These are phyloP conservation scores for Tiliqua scincoides DNA, from an alignment of 2,113 vertebrate species.

Conservation along the genomic window DNA sequence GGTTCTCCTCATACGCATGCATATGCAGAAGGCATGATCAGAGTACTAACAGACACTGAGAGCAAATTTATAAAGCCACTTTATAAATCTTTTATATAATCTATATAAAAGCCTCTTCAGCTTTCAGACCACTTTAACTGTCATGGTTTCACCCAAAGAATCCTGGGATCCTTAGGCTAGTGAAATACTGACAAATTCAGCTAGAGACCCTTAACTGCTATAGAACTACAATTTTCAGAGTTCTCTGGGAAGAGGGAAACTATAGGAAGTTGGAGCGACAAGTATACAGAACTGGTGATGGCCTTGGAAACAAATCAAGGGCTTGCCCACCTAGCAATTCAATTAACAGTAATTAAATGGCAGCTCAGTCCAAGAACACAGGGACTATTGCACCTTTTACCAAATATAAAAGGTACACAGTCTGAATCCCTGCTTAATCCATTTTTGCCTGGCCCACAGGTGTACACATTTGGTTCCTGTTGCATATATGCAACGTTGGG, in stretches of 20 bases:
- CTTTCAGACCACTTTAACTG: neutral
- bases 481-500: too few relatives aligned
- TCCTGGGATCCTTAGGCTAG: neutral
- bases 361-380: neutral
- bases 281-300: neutral
- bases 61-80: neutral
- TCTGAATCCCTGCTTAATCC: too few relatives aligned
- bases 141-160: neutral
- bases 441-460: too few relatives aligned
- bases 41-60: neutral
- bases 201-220: neutral
- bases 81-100: too few relatives aligned
- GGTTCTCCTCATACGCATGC: neutral
- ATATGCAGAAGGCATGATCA: neutral
- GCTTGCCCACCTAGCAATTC: neutral
- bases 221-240: neutral
- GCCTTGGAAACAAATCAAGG: neutral
- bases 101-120: neutral
- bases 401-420: rapidly evolving
- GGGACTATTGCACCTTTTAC: neutral
- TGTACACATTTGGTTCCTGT: too few relatives aligned
- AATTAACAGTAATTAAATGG: neutral
- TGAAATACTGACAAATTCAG: neutral
- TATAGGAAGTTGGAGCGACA: neutral
- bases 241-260: neutral